Base-by-base conservation (phyloP, 2,113 vertebrate species). In the Sakesphorus luctuosus region DNA sequence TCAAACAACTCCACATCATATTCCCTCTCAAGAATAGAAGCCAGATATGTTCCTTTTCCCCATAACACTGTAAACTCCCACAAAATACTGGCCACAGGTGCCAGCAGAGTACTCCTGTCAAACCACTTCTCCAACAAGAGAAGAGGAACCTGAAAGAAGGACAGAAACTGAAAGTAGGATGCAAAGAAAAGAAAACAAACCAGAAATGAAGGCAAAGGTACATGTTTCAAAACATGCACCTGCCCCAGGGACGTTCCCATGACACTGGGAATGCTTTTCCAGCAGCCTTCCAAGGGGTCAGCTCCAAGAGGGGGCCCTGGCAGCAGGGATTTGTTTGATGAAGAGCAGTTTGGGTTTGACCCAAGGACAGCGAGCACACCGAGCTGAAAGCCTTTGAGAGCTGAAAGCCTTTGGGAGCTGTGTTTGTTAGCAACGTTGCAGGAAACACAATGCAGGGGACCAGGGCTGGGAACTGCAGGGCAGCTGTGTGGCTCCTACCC, bases 201-300 rank as follows among this genome's bases (percentile, higher is more conserved):
- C 18, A 25, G 26, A 76, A 43, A 25, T 38, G 1, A 38, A 5
- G 5, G 25, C 19, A 14, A n/a, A 38, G 29, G 16, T 44, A 36
- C 17, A 26, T 2, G 0, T n/a, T 63, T 47, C n/a, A 43, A 65
- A 59, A 40, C 0, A 1, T 36, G 21, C 29, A 15, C 29, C 36
- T 36, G 55, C 13, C 18, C 25, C n/a, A 43, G 49, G 18, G 58
- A 59, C 23, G 15, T 59, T 35, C n/a, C 58, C 10, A 14, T 59
- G 14, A 36, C 23, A 36, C 38, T 19, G 17, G 21, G 33, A 13
- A 25, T 28, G 44, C 61, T 56, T 63, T 58, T 18, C 29, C 36
- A 36, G 49, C 25, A 29, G 7, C 38, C n/a, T 23, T 10, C 13
- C 2, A 8, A 46, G 44, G 46, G 43, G 36, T 24, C 9, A 1